phyloP scores from a whole-genome alignment of 2,113 vertebrate species.

The Pteronura brasiliensis region DNA sequence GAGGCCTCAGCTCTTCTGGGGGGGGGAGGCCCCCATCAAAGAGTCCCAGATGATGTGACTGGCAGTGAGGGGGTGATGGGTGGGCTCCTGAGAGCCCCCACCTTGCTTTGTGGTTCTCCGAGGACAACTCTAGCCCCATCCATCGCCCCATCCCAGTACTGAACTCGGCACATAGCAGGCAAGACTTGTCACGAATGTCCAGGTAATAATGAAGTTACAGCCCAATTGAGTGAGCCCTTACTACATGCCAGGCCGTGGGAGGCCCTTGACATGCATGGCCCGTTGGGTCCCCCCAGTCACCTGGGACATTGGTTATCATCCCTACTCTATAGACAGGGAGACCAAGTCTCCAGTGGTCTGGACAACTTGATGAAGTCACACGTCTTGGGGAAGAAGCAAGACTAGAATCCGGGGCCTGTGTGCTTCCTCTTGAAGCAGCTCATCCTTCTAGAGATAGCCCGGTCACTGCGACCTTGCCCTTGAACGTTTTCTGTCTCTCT shows the following conservation, averaged over 20 bases:
- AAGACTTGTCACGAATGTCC: background rate
- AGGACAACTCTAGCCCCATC: background rate
- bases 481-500: conserved; percentile 42
- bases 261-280: background rate
- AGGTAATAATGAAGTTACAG: background rate
- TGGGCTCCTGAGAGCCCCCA: background rate
- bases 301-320: background rate
- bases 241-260: accelerated
- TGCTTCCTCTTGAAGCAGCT: background rate
- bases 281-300: background rate
- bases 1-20: background rate
- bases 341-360: background rate
- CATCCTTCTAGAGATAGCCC: too few relatives aligned
- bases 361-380: background rate
- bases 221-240: background rate
- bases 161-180: background rate
- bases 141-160: background rate
- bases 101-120: background rate
- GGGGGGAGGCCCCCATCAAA: background rate
- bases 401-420: background rate
- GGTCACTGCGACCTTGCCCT: background rate
- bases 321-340: background rate
- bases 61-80: background rate
- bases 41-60: background rate
- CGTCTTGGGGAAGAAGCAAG: background rate